phyloP scores from a whole-genome alignment of 2,113 vertebrate genomes.

The Rynchops niger region DNA sequence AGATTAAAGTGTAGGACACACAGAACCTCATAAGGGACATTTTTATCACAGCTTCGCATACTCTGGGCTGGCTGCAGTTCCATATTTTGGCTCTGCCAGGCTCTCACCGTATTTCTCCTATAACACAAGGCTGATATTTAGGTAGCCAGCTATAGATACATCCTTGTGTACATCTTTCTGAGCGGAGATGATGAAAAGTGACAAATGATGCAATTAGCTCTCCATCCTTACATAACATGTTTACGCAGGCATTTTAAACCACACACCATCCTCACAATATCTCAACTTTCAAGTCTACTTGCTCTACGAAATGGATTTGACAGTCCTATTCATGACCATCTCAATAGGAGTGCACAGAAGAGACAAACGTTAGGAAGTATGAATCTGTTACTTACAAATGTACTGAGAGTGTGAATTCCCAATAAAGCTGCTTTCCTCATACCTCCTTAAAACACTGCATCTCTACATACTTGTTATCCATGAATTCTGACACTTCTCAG shows the following conservation, averaged over 20 bases:
- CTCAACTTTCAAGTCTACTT: slow-evolving; percentile 15
- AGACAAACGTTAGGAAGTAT: slow-evolving; percentile 59
- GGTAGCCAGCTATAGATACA: background rate
- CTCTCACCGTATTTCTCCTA: background rate
- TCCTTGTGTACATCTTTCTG: background rate
- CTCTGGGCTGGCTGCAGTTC: background rate
- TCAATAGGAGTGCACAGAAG: slow-evolving; percentile 56
- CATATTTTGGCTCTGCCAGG: background rate
- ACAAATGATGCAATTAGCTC: slow-evolving; percentile 48
- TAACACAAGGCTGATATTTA: background rate
- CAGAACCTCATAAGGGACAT: background rate
- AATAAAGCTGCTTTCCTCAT: slow-evolving; percentile 46
- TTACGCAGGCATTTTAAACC: slow-evolving; percentile 51
- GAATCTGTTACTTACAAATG: slow-evolving; percentile 65
- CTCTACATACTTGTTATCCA: slow-evolving; percentile 54
- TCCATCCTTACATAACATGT: slow-evolving; percentile 57
- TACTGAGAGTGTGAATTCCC: slow-evolving; percentile 28
- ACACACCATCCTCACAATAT: slow-evolving; percentile 16
- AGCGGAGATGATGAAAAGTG: slow-evolving; percentile 46
- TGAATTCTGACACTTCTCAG: slow-evolving; percentile 39
- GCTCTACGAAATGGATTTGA: slow-evolving; percentile 46
- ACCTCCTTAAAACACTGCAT: slow-evolving; percentile 46
- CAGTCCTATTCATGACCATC: slow-evolving; percentile 39
- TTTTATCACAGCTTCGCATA: background rate
- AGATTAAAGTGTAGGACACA: background rate